A percentile compares a stretch with the other conserved stretches of the same genome.
These are phyloP conservation scores for Lytechinus pictus DNA, from an alignment of 35 echinoderm and acorn worm genomes.

Conservation along the genomic window DNA sequence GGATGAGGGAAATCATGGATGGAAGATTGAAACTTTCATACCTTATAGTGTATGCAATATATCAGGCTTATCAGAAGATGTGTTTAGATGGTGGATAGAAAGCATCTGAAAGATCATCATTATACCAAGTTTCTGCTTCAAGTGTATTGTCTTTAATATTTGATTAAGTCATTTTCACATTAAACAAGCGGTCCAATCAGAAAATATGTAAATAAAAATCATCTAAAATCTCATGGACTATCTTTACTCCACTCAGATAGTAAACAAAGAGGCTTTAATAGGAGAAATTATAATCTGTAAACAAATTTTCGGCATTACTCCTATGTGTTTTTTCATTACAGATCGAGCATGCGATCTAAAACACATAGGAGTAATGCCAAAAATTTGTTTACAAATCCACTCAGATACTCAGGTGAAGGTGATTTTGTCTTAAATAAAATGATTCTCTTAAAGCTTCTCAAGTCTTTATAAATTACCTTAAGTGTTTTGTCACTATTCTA, in stretches of 20 bases:
- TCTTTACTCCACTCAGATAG: background rate
- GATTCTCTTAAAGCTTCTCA: too few species aligned
- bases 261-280: too few species aligned
- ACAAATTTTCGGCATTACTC: too few species aligned
- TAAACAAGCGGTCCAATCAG: background rate
- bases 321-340: too few species aligned
- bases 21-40: slow-evolving; percentile 12
- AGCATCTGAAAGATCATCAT: background rate
- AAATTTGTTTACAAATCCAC: too few species aligned
- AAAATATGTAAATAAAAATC: background rate
- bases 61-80: slow-evolving; percentile 1
- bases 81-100: background rate
- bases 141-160: background rate
- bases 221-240: background rate
- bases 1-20: background rate
- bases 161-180: background rate
- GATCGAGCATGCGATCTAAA: too few species aligned
- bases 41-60: background rate
- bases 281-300: too few species aligned
- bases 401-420: too few species aligned
- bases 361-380: too few species aligned
- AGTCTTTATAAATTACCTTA: too few species aligned
- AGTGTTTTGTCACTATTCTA: too few species aligned
- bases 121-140: background rate
- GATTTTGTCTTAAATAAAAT: too few species aligned